A percentile compares a stretch with the other conserved stretches of the same genome.
phyloP scores from a whole-genome alignment of 2,113 vertebrate species.

The Gavia stellata region DNA sequence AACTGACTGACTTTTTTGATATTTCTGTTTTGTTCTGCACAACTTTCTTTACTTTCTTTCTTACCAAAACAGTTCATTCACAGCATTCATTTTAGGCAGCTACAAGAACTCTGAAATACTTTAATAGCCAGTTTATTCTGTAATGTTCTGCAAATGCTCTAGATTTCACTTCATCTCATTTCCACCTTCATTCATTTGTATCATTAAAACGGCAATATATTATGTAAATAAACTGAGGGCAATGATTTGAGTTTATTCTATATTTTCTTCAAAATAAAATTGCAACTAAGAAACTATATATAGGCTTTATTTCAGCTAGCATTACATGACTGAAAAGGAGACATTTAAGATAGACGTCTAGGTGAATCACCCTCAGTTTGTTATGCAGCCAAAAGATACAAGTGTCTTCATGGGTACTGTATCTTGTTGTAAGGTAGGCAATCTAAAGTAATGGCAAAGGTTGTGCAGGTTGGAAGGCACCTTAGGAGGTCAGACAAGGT shows the following conservation, averaged over 20 bases:
- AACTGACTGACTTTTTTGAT: not conserved
- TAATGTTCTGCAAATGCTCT: not conserved
- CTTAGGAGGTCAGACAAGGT: not conserved
- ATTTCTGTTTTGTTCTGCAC: not conserved
- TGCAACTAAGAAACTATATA: not conserved
- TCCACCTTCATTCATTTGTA: not conserved
- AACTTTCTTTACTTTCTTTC: not conserved
- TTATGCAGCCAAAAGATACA: not conserved
- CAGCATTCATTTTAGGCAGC: not conserved
- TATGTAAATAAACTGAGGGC: not conserved
- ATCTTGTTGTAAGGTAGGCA: not conserved
- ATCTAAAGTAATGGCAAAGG: not conserved
- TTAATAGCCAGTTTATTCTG: not conserved
- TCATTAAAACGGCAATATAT: not conserved
- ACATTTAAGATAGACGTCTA: not conserved
- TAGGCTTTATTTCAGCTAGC: not conserved
- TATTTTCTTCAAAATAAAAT: not conserved
- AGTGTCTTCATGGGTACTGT: not conserved
- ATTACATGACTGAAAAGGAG: not conserved
- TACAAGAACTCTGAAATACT: not conserved
- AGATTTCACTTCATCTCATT: not conserved
- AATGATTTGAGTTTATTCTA: not conserved
- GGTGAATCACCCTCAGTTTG: not conserved
- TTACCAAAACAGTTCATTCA: not conserved
- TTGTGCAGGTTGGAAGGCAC: not conserved